Percentiles rank a stretch among this genome's conserved stretches.
Evolutionary conservation across 2,888 invertebrate genomes (phyloP).

Genomic region (Acholoe squamosa): DNA sequence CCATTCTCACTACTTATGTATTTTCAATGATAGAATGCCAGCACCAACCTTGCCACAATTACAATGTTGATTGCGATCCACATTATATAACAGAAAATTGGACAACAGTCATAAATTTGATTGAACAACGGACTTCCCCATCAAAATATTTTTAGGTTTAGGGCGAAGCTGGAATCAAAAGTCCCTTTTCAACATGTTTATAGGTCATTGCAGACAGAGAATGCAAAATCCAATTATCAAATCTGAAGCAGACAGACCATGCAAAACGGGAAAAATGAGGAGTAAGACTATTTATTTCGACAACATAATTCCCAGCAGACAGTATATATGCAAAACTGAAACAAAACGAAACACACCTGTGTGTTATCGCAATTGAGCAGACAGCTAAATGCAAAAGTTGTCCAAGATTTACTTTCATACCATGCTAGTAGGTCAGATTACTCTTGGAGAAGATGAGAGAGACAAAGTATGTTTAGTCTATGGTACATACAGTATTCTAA

Average conservation of each 20-base stretch:
- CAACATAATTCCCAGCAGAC: constrained; percentile 1
- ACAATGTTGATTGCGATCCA: background rate
- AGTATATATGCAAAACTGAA: background rate
- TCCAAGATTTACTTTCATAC: no score
- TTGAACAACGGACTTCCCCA: no score
- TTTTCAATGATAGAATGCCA: background rate
- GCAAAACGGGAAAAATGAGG: background rate
- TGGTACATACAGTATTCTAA: no score
- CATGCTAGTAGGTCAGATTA: no score
- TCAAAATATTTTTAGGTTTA: no score
- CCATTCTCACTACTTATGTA: background rate
- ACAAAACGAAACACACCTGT: background rate
- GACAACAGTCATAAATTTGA: no score
- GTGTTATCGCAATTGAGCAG: background rate
- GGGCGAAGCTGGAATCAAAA: background rate
- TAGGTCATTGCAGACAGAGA: background rate
- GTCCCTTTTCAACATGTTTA: background rate
- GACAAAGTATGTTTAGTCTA: no score
- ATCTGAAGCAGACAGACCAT: background rate
- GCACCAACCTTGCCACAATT: background rate
- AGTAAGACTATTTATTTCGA: background rate
- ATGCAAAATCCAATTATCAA: background rate
- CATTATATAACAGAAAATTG: no score
- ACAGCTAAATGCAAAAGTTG: constrained; percentile 5
- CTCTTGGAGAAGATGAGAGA: no score